Evolutionary conservation across 2,797 vertebrate species (phyloP).

Genomic region (Lates japonicus): DNA sequence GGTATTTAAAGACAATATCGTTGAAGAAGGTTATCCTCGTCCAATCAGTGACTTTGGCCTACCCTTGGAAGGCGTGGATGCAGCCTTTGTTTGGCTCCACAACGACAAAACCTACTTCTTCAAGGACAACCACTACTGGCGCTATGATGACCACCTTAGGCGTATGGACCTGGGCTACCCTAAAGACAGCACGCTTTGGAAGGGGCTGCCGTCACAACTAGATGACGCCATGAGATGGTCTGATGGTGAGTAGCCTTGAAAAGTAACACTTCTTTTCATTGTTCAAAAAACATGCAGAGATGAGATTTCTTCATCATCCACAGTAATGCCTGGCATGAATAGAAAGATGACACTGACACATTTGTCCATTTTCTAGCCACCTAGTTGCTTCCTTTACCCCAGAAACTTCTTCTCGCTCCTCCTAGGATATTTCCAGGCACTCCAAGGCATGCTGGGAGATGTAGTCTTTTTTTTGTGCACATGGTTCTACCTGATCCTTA

Average conservation of each 20-base stretch:
- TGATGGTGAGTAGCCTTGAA: conserved; percentile 88
- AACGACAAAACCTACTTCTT: conserved; percentile 99
- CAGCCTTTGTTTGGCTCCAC: conserved; percentile 94
- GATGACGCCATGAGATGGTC: conserved; percentile 98
- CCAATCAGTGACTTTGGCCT: conserved; percentile 93
- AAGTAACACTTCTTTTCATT: not conserved
- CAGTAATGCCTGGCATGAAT: not conserved
- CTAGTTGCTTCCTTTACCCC: not conserved
- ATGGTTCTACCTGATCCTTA: not conserved
- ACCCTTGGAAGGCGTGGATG: conserved; percentile 91
- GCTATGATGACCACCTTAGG: conserved; percentile 91
- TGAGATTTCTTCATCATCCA: not conserved
- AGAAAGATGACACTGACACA: not conserved
- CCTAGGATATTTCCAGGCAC: not conserved
- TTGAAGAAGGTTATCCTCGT: conserved; percentile 94
- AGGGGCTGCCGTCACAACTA: conserved; percentile 90
- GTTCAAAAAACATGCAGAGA: not conserved
- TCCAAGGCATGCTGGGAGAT: not conserved
- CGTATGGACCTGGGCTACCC: conserved; percentile 95
- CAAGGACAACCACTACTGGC: conserved; percentile 94
- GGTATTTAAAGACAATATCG: conserved; percentile 95
- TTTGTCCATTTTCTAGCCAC: not conserved
- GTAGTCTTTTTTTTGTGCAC: not conserved
- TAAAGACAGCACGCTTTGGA: conserved; percentile 91
- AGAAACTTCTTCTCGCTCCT: not conserved